Evolutionary conservation across 53 echinoderm and acorn worm species (phyloP), one percentile per base, ranked within the genome.

Genomic region (Crossaster papposus): DNA sequence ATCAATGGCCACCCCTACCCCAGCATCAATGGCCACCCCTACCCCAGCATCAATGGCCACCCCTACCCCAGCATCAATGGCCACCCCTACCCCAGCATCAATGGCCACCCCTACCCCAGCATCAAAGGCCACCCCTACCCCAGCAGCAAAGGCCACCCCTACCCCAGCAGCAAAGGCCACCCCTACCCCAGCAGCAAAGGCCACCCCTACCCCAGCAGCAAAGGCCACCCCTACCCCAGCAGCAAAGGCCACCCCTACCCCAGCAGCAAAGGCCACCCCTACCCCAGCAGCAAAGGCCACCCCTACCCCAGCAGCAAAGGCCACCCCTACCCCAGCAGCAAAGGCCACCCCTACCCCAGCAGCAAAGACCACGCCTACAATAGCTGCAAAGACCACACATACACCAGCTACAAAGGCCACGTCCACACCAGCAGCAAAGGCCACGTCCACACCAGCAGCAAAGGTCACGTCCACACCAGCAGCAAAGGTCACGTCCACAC

Each of bases 81-180:
- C 71, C 71, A 71, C 29, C 4, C n/a, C 24, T n/a, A 22, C 29
- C 13, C 29, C 29, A 13, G 24, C 24, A 28, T 29, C 26, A 13
- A 4, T n/a, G 23, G 20, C 5, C 68, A 13, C n/a, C n/a, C n/a
- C 68, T 18, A 18, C 28, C 23, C 68, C 68, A 22, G 28, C 20
- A 13, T 10, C 5, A 4, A 30, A 72, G 51, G 37, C 62, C 15
- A 58, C 87, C 3, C 76, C 77, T 35, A 87, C 87, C 36, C 76
- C 76, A 4, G 34, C 77, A 24, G 87, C 77, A 36, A 63, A 87
- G 77, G 62, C 77, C 22, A 80, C n/a, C n/a, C n/a, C n/a, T n/a
- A 14, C 71, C 13, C 29, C 58, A 4, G 22, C 12, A 17, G 58
- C 2, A 14, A 58, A 58, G 17, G 58, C 12, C 7, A 17, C 29